Percentiles rank a stretch among this genome's conserved stretches.
Evolutionary conservation across 1,140 invertebrate species (phyloP).

Genomic region (Anastrepha obliqua): DNA sequence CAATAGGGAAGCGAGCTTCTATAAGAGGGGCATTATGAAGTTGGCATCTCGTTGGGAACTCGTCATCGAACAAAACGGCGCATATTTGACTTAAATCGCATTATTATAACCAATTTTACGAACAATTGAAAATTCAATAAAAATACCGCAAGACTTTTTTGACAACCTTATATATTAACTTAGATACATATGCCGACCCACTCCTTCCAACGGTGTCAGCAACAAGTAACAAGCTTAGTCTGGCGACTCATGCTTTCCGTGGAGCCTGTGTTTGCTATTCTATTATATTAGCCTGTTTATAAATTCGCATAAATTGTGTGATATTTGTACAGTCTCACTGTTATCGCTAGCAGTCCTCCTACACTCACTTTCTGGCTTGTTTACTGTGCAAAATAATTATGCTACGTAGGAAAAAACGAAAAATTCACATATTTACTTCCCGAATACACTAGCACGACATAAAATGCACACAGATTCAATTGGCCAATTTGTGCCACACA

Average conservation of each 20-base stretch:
- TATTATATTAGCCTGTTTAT: conserved; percentile 52
- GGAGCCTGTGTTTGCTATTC: not conserved
- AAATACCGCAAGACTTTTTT: no score
- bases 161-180: no score
- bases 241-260: not conserved
- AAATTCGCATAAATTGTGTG: conserved; percentile 68
- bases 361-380: not conserved
- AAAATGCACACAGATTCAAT: not conserved
- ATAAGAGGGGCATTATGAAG: no score
- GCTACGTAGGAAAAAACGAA: not conserved
- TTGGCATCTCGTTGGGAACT: no score
- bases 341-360: not conserved
- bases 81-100: no score
- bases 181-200: not conserved
- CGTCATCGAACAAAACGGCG: no score
- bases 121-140: no score
- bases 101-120: no score
- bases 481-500: conserved; percentile 38
- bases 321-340: conserved; percentile 59
- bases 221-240: conserved; percentile 17
- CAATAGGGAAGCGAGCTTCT: no score
- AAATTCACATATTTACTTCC: not conserved
- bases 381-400: not conserved
- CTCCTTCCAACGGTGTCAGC: not conserved
- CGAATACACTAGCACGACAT: not conserved